Conservation (phyloP, 2,797 vertebrate species). For the Darevskia mixta region DNA sequence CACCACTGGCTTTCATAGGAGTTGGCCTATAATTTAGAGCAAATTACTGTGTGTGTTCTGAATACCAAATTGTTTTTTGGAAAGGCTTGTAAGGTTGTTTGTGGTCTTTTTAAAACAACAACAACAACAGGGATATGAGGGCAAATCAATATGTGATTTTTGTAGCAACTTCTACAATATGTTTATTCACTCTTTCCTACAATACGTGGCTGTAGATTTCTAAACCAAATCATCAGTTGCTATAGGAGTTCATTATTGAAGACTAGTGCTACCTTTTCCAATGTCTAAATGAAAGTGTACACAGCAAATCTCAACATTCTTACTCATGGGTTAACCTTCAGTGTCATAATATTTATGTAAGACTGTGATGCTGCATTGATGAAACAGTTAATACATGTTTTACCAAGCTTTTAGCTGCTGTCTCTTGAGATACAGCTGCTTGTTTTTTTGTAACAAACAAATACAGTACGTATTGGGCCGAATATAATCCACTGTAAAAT, state of each 20-base stretch:
- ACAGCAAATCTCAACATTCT: not conserved
- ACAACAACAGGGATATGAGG: not conserved
- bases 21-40: not conserved
- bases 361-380: not conserved
- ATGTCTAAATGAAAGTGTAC: not conserved
- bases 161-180: not conserved
- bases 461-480: not conserved
- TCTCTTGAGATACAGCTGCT: not conserved
- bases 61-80: not conserved
- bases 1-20: not conserved
- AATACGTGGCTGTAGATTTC: not conserved
- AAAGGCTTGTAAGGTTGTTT: not conserved
- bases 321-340: not conserved
- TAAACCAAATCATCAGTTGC: not conserved
- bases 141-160: not conserved
- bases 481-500: no score
- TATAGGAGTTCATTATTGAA: not conserved
- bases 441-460: not conserved
- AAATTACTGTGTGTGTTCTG: not conserved
- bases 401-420: not conserved
- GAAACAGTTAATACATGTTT: not conserved
- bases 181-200: no score
- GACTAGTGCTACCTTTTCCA: not conserved
- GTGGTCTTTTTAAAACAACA: not conserved
- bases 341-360: not conserved